Evolutionary conservation across 2,888 invertebrate species (phyloP).

Genomic region (Cheilosia pagana): DNA sequence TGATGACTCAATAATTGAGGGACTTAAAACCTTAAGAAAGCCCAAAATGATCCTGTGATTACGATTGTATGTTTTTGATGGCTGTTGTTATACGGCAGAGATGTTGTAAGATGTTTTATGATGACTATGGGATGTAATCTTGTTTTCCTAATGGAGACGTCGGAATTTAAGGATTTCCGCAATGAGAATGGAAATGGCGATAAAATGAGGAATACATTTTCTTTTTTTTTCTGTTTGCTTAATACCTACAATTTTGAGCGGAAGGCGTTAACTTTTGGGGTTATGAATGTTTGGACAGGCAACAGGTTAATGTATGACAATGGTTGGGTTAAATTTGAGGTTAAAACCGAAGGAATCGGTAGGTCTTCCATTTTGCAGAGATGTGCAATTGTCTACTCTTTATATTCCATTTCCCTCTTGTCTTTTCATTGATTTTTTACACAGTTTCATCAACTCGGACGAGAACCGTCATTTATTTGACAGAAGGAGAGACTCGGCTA

Average conservation of each 20-base stretch:
- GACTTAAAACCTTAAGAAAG: constrained; percentile 22
- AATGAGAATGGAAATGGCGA: background rate
- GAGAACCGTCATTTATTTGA: constrained; percentile 1
- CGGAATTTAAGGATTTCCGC: constrained; percentile 19
- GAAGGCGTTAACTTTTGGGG: background rate
- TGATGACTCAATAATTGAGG: constrained; percentile 49
- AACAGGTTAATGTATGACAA: background rate
- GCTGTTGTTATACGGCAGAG: background rate
- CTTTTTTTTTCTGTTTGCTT: background rate
- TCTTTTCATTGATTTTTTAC: background rate
- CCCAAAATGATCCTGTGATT: constrained; percentile 50
- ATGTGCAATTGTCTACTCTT: background rate
- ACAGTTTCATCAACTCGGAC: constrained; percentile 3
- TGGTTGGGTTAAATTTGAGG: too few relatives aligned
- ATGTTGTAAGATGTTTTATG: constrained; percentile 10
- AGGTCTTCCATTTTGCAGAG: background rate
- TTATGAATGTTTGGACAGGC: background rate
- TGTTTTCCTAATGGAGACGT: constrained; percentile 24
- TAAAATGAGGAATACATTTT: background rate
- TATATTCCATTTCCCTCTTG: background rate
- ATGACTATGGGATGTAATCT: constrained; percentile 3
- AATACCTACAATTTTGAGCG: background rate
- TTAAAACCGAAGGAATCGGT: too few relatives aligned
- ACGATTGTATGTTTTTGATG: constrained; percentile 39
- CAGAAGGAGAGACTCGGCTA: constrained; percentile 6